Base-by-base conservation (phyloP, 2,113 vertebrate species). In the Cynocephalus volans region DNA sequence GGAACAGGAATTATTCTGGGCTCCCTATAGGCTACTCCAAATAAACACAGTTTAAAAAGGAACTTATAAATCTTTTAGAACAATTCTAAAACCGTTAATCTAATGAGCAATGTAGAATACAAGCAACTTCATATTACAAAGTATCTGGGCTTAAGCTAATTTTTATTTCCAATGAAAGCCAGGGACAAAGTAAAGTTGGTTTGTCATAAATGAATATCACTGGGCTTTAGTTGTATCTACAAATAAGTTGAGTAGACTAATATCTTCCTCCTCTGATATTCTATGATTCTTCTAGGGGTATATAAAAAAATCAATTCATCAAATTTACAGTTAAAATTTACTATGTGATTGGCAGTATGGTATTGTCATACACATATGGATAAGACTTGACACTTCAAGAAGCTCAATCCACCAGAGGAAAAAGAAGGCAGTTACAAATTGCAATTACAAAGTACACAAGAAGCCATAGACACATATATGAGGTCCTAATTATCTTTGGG, bases 361-460 rank as follows among this genome's bases (percentile, higher is more conserved):
- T 48, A 54, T 67, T n/a, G 31, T 19, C 19, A 70, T 65, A 52
- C 19, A 58, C 31, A 85, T 52, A 24, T 75, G 28, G 41, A 54
- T 52, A 86, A 79, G 31, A 58, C 28, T 48, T 92, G 9, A n/a
- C 41, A 62, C 48, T 33, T 90, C 36, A 62, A 81, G 85, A 81
- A 69, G 48, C 3, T 90, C 23, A 88, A 50, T 83, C 26, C 10
- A 26, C 48, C 45, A 72, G 28, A 83, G 45, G 3, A 56, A 64
- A 36, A 88, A 92, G n/a, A 14, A 79, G 15, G 62, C 54, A 96
- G 7, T 56, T 81, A 96, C 8, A 28, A 18, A 84, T n/a, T 93
- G 36, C 14, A 88, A 84, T 84, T 70, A 79, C 41, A 82, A 93
- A 73, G 11, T 60, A 80, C 33, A 79, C 10, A 73, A 90, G 58